phyloP scores from a whole-genome alignment of 2,113 vertebrate genomes.

The Natator depressus region DNA sequence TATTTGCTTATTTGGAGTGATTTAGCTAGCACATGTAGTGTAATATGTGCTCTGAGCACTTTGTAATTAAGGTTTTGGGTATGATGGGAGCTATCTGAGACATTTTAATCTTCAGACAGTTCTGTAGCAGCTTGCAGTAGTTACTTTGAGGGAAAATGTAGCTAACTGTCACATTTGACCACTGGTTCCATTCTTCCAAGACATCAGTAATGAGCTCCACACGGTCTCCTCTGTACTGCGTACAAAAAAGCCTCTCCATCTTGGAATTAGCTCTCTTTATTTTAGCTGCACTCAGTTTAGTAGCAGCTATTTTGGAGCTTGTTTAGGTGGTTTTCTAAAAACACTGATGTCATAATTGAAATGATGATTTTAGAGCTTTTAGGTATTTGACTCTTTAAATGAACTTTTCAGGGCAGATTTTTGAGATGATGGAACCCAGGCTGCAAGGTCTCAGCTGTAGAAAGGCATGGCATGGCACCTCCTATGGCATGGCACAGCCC shows the following conservation, averaged over 20 bases:
- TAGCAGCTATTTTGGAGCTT: not conserved
- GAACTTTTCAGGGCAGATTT: constrained; percentile 22
- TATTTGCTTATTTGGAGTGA: not conserved
- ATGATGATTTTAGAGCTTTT: not conserved
- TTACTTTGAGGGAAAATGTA: not conserved
- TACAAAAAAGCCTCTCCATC: not conserved
- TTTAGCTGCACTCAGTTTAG: not conserved
- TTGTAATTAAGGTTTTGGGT: not conserved
- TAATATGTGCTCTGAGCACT: not conserved
- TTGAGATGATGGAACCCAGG: not conserved
- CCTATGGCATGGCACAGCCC: not conserved
- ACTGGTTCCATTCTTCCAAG: constrained; percentile 19
- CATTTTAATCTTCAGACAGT: not conserved
- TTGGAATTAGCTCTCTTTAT: not conserved
- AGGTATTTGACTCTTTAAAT: not conserved
- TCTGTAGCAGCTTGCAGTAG: not conserved
- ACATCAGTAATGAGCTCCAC: not conserved
- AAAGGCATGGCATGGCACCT: not conserved
- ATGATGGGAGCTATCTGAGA: constrained; percentile 37
- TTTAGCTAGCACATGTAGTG: not conserved
- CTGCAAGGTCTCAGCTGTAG: not conserved
- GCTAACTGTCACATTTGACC: not conserved
- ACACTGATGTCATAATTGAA: not conserved
- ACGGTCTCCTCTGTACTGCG: not conserved
- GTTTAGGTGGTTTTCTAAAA: not conserved